Base-by-base conservation (phyloP, 2,797 vertebrate species). In the Erethizon dorsatum region DNA sequence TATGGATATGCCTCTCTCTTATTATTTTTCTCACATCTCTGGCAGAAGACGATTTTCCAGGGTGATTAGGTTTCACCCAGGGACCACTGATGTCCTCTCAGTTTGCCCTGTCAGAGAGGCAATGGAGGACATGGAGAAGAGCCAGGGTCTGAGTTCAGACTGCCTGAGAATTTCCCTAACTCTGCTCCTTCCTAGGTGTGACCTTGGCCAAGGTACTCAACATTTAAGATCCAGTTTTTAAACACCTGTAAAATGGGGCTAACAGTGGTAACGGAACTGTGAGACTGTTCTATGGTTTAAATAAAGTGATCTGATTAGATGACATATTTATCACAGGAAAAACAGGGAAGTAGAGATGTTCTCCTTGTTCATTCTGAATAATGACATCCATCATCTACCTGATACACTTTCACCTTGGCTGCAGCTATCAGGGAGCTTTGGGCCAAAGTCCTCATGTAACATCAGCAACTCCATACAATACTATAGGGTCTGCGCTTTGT, bases 101-200 rank as follows among this genome's bases (percentile, higher is more conserved):
- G n/a, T 50, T 33, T 84, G 33, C 45, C 83, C 63, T 37, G 1
- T 5, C 50, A 37, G 22, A 84, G 9, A 82, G 75, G 5, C 59
- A 77, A 2, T n/a, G 7, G 31, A n/a, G 11, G 69, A 33, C 14
- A 87, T 59, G 83, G 45, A 57, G 79, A 84, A 73, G 90, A 89
- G 22, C 79, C 73, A 88, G 69, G n/a, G 33, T 92, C 61, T 86
- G 83, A 67, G 78, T 88, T 45, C 52, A 86, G 91, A 54, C 94
- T 90, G 83, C 89, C 73, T 41, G 12, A 57, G 22, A 50, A 69
- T 54, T 77, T 47, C 65, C 73, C 67, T 88, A 67, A 85, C 67
- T 59, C 83, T 67, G n/a, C 50, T 11, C 18, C 41, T 87, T 85
- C 59, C 65, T 71, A 50, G 65, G 18, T 26, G 33, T 52, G 59